A percentile compares a stretch with the other conserved stretches of the same genome.
phyloP scores from a whole-genome alignment of 1,140 invertebrate genomes.

The Apis mellifera region DNA sequence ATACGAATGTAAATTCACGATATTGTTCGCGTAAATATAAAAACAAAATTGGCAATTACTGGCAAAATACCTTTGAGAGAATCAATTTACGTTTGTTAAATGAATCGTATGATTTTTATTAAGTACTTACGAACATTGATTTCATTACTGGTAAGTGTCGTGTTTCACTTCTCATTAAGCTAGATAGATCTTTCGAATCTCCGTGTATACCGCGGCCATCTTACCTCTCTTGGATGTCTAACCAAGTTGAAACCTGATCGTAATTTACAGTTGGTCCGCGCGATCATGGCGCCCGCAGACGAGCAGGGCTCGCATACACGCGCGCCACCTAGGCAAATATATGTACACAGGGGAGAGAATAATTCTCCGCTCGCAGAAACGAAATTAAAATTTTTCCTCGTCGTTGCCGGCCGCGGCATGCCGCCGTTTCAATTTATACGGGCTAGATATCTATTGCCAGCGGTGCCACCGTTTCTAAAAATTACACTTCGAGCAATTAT shows the following conservation, averaged over 20 bases:
- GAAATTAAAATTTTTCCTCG: conserved; percentile 32
- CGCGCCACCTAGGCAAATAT: too few species aligned
- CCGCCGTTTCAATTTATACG: conserved; percentile 13
- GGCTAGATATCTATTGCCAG: conserved; percentile 29
- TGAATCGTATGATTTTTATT: conserved; percentile 41
- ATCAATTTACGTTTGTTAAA: conserved; percentile 23
- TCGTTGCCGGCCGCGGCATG: not conserved
- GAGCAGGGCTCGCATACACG: not conserved
- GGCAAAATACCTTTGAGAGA: not conserved
- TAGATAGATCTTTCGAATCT: conserved; percentile 46
- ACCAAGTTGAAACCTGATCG: conserved; percentile 60
- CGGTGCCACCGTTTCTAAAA: conserved; percentile 20
- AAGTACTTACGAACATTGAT: conserved; percentile 30
- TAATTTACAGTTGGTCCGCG: conserved; percentile 37
- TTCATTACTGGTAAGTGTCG: conserved; percentile 33
- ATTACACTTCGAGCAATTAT: conserved; percentile 43
- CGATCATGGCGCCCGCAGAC: not conserved
- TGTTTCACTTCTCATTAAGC: conserved; percentile 58
- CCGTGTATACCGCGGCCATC: not conserved
- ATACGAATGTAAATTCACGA: too few species aligned
- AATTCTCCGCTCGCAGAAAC: not conserved
- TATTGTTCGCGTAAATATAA: too few species aligned
- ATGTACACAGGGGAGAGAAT: conserved; percentile 7
- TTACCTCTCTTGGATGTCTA: conserved; percentile 16
- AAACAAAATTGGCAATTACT: too few species aligned